Percentiles rank a stretch among this genome's conserved stretches.
phyloP scores from a whole-genome alignment of 2,888 invertebrate species.

The Troilus luridus region DNA sequence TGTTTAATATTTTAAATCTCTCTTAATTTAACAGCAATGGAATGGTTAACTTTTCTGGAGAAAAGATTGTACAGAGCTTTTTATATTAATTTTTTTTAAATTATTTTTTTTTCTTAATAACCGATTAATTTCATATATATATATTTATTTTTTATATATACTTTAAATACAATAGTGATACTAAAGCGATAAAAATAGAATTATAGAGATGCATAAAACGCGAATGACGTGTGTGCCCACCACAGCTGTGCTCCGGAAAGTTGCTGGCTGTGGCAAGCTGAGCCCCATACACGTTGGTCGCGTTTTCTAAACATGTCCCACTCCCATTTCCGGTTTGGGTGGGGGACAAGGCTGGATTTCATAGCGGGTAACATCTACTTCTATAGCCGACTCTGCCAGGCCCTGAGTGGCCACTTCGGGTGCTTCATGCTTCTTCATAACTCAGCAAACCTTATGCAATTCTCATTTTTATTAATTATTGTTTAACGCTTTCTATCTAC shows the following conservation, averaged over 20 bases:
- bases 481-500: background rate
- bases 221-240: conserved; percentile 67
- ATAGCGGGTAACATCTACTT: conserved; percentile 56
- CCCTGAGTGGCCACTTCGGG: conserved; percentile 45
- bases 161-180: conserved; percentile 65
- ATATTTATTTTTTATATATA: conserved; percentile 57
- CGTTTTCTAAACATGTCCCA: conserved; percentile 68
- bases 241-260: conserved; percentile 69
- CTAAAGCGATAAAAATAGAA: conserved; percentile 66
- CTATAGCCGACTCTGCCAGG: conserved; percentile 48
- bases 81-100: conserved; percentile 54
- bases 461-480: conserved; percentile 1
- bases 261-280: conserved; percentile 71
- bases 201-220: conserved; percentile 66
- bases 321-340: conserved; percentile 66
- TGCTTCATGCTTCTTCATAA: background rate
- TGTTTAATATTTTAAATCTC: conserved; percentile 57
- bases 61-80: conserved; percentile 68
- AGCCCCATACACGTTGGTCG: conserved; percentile 73
- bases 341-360: conserved; percentile 59
- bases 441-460: background rate
- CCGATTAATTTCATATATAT: conserved; percentile 61
- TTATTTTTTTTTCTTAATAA: conserved; percentile 60
- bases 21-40: conserved; percentile 59
- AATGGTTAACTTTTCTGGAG: conserved; percentile 64